Base-by-base conservation (phyloP, 2,113 vertebrate species). In the Sciurus niger region DNA sequence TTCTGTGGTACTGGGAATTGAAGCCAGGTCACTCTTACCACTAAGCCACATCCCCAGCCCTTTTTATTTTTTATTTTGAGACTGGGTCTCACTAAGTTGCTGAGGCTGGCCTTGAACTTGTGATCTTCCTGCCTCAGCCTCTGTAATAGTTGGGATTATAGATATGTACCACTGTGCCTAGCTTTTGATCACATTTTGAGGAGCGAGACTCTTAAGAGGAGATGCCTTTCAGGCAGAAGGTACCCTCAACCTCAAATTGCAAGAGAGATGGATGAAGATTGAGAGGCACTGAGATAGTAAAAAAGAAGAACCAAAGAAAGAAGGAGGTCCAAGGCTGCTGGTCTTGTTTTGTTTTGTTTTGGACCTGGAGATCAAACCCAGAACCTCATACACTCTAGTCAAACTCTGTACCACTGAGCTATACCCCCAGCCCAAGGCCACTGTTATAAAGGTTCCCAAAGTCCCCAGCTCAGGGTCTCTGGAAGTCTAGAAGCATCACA, bases 191-290 rank as follows among this genome's bases (percentile, higher is more conserved):
- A 48, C 37, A 58, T 63, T 89, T 77, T 80, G 68, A 86, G 73
- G 43, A 84, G 25, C n/a, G 43, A 83, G 68, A 13, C 53, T 85
- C 1, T 40, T 40, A 70, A 93, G 58, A 37, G 46, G 80, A 83
- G 37, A n/a, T 65, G 28, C 67, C 68, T 94, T 7, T 82, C 37
- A 60, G 43, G 79, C 58, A 80, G 65, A 70, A 93, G 72, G 32
- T 73, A 10, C 30, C 30, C 30, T 43, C 58, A 65, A 43, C 17
- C n/a, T 86, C 68, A 84, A 84, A 83, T 8, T 28, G 34, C 34
- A 87, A 93, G 18, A 65, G 37, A 96, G 72, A 84, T n/a, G 60
- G 78, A 46, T 37, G 51, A 93, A 82, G 60, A 82, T 20, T 37
- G 74, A 85, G n/a, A 73, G 68, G 89, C 51, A 46, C 32, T n/a